Evolutionary conservation across 2,888 invertebrate genomes (phyloP), one percentile per base, ranked within the genome.

Genomic region (Lepeophtheirus nordmannii): DNA sequence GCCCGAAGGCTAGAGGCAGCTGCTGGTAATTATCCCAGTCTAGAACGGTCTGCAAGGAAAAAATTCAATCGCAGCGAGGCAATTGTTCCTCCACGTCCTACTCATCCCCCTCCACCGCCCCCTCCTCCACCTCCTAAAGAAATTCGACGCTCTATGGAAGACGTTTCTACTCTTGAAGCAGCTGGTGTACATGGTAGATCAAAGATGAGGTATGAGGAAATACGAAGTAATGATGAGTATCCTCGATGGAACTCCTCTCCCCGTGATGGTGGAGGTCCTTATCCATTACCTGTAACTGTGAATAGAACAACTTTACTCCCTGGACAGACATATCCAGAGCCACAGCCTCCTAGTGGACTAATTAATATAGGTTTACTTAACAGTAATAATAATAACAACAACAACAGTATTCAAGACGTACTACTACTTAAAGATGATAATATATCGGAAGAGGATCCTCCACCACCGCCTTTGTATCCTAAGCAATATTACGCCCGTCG

Each of bases 251-350:
- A 38, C 7, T 12, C 20, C 5, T 37, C 61, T 30, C 61, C 30
- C 7, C 37, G 39, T 22, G 37, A 22, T 23, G 17, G 22, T 40
- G 56, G 56, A 38, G 37, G 59, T 38, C 41, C 58, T 41, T 23
- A 67, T 53, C 65, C 59, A 14, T 17, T 39, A 12, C 20, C 66
- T 38, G 39, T 17, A 11, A 11, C 66, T 38, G 39, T 17, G 12
- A 61, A 30, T 14, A 20, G 41, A 40, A 57, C 72, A 7, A 71
- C 74, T n/a, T 66, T 74, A 17, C 70, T 76, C 61, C 75, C 75
- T 11, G 74, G 73, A 67, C 75, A 75, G 70, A 74, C 74, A 20
- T 75, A 75, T 67, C 75, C 75, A 53, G 74, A 75, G 67, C 73
- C 41, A 14, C 30, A 41, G 2, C 20, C 56, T 10, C 20, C 20